These are phyloP conservation scores for Lamellibrachia satsuma DNA, from an alignment of 2,888 invertebrate genomes.

Conservation along the genomic window DNA sequence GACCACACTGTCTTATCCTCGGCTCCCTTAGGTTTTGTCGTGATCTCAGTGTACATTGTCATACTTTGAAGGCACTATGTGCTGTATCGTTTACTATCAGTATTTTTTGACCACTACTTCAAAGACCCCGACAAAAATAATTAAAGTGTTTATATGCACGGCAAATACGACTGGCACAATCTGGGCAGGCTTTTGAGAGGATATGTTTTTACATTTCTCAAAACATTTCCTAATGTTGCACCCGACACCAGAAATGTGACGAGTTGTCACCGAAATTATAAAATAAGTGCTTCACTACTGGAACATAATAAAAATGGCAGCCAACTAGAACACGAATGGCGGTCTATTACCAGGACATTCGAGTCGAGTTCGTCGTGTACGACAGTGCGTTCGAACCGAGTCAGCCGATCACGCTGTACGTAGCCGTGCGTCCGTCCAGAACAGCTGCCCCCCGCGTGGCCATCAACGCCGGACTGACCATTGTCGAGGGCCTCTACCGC, in stretches of 20 bases:
- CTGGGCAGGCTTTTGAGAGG: neutral
- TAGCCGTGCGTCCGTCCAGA: slow-evolving; percentile 59
- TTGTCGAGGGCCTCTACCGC: slow-evolving; percentile 62
- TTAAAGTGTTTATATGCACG: too few species aligned
- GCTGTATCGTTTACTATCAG: neutral
- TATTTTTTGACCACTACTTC: neutral
- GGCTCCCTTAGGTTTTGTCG: too few species aligned
- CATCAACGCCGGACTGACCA: slow-evolving; percentile 55
- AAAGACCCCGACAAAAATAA: neutral
- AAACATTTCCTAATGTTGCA: too few species aligned
- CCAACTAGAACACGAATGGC: slow-evolving; percentile 22
- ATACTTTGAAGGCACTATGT: too few species aligned
- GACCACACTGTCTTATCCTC: too few species aligned
- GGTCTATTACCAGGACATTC: slow-evolving; percentile 48
- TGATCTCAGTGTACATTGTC: too few species aligned
- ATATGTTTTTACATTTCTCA: neutral
- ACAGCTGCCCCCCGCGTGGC: slow-evolving; percentile 59
- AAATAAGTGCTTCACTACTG: neutral
- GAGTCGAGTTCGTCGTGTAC: slow-evolving; percentile 58
- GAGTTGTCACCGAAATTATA: neutral
- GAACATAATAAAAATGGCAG: neutral
- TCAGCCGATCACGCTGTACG: slow-evolving; percentile 59
- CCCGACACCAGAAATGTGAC: too few species aligned
- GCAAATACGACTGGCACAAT: too few species aligned
- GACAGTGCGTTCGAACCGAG: slow-evolving; percentile 61